Percentiles rank a stretch among this genome's conserved stretches.
Evolutionary conservation across 2,797 vertebrate genomes (phyloP).

Genomic region (Numenius phaeopus): DNA sequence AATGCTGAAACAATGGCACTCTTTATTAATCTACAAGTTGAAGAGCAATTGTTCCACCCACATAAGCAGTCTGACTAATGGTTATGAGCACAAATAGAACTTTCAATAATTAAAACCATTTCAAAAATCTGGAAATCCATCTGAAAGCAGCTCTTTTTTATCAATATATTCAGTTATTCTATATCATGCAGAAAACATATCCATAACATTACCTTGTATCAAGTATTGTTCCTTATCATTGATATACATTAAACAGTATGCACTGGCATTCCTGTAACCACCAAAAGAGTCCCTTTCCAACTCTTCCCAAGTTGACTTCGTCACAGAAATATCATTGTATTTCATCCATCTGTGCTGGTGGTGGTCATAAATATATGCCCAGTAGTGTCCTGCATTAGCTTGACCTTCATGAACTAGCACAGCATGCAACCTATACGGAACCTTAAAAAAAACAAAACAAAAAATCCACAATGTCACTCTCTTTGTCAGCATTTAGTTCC

Average conservation of each 20-base stretch:
- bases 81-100: not conserved
- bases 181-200: not conserved
- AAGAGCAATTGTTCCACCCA: not conserved
- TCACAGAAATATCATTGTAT: constrained; percentile 98
- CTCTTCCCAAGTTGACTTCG: constrained; percentile 98
- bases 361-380: constrained; percentile 97
- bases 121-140: not conserved
- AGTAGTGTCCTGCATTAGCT: constrained; percentile 98
- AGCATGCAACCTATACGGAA: constrained; percentile 95
- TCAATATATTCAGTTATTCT: not conserved
- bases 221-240: constrained; percentile 96
- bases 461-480: not conserved
- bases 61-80: not conserved
- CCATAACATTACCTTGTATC: constrained; percentile 88
- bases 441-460: constrained; percentile 76
- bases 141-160: not conserved
- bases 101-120: not conserved
- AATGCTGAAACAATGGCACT: not conserved
- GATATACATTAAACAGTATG: constrained; percentile 99
- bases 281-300: constrained; percentile 97
- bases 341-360: constrained; percentile 97
- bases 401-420: constrained; percentile 98
- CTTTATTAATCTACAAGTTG: not conserved
- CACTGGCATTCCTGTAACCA: constrained; percentile 97
- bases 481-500: not conserved